Evolutionary conservation across 2,797 vertebrate species (phyloP).

Genomic region (Acanthiza pusilla): DNA sequence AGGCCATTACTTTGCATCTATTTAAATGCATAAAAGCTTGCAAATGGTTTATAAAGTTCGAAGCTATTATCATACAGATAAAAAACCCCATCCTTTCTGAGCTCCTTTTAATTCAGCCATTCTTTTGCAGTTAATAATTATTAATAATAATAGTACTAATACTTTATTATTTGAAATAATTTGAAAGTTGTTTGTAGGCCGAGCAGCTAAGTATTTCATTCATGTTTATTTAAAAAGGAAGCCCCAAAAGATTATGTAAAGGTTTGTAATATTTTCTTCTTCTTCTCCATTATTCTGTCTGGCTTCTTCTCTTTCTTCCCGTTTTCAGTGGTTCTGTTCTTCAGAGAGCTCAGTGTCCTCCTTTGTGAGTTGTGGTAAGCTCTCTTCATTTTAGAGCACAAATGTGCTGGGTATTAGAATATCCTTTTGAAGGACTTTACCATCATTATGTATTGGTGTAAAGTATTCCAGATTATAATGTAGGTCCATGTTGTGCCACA

Average conservation of each 20-base stretch:
- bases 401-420: not conserved
- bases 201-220: not conserved
- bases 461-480: not conserved
- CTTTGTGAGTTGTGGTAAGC: not conserved
- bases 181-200: not conserved
- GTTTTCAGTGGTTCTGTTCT: not conserved
- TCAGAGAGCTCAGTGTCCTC: not conserved
- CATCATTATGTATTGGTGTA: not conserved
- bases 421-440: not conserved
- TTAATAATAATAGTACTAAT: not conserved
- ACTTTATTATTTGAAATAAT: not conserved
- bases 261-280: not conserved
- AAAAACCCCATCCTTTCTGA: not conserved
- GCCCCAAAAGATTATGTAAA: not conserved
- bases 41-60: not conserved
- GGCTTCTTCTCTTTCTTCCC: not conserved
- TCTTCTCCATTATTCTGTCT: not conserved
- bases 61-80: not conserved
- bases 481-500: not conserved
- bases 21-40: not conserved
- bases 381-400: not conserved
- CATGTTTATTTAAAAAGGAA: not conserved
- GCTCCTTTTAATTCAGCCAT: not conserved
- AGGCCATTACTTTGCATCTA: not conserved
- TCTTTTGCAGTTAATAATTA: not conserved